phyloP scores from a whole-genome alignment of 2,888 invertebrate genomes.

The Campoplex capitator region DNA sequence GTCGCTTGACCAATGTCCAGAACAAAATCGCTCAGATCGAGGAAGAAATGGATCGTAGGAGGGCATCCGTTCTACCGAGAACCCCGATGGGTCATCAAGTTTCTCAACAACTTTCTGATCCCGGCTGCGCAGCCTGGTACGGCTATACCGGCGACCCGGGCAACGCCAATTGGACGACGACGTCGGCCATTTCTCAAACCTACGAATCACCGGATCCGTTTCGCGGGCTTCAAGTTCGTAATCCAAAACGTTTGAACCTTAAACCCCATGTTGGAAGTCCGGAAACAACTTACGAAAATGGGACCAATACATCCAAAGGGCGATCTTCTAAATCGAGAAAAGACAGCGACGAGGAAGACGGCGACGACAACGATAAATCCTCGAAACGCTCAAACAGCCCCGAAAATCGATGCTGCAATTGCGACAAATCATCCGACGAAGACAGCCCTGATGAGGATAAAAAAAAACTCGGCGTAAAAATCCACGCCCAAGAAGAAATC shows the following conservation, averaged over 20 bases:
- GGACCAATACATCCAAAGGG: slow-evolving; percentile 54
- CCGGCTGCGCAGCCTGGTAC: slow-evolving; percentile 65
- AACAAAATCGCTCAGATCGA: slow-evolving; percentile 80
- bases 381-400: slow-evolving; percentile 10
- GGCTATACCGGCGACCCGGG: slow-evolving; percentile 64
- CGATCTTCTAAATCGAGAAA: slow-evolving; percentile 4
- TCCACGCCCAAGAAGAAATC: slow-evolving; percentile 56
- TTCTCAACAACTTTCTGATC: slow-evolving; percentile 57
- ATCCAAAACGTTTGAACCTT: slow-evolving; percentile 76
- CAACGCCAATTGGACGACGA: slow-evolving; percentile 24
- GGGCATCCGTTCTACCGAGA: slow-evolving; percentile 61
- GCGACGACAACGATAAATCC: slow-evolving; percentile 35
- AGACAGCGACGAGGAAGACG: slow-evolving; percentile 54
- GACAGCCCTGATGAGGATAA: slow-evolving; percentile 69
- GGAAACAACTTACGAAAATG: slow-evolving; percentile 72
- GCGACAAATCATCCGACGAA: slow-evolving; percentile 65
- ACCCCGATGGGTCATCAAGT: slow-evolving; percentile 34
- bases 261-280: slow-evolving; percentile 78
- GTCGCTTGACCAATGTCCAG: slow-evolving; percentile 76
- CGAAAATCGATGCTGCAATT: slow-evolving; percentile 49
- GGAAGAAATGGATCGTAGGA: slow-evolving; percentile 76
- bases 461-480: slow-evolving; percentile 75
- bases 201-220: slow-evolving; percentile 79
- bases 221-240: slow-evolving; percentile 68
- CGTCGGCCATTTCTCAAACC: slow-evolving; percentile 23